Conservation (phyloP, 2,888 invertebrate genomes). For the Sphaeridia pumilis region DNA sequence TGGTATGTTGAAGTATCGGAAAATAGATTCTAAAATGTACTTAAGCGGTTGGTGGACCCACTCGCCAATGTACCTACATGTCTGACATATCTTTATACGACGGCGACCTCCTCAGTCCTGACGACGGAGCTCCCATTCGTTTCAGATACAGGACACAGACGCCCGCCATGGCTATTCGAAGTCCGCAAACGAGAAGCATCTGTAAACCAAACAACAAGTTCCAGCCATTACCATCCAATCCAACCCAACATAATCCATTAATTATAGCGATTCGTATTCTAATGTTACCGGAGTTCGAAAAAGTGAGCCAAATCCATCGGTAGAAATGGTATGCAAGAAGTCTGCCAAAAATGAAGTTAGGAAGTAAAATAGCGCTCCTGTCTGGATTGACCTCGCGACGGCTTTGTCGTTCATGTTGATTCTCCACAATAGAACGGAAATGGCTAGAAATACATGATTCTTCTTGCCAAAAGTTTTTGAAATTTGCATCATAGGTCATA, state of each 20-base stretch:
- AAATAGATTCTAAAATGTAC: too few relatives aligned
- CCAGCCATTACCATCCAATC: neutral
- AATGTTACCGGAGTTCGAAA: slow-evolving; percentile 23
- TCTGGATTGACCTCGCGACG: slow-evolving; percentile 27
- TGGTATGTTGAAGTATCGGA: too few relatives aligned
- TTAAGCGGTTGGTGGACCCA: too few relatives aligned
- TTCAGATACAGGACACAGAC: slow-evolving; percentile 28
- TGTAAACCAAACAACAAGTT: slow-evolving; percentile 12
- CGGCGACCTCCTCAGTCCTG: slow-evolving; percentile 21
- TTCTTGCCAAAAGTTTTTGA: neutral
- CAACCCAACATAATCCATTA: neutral
- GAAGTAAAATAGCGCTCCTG: slow-evolving; percentile 25
- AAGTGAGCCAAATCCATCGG: slow-evolving; percentile 23
- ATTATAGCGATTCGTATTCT: neutral
- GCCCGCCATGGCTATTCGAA: slow-evolving; percentile 21
- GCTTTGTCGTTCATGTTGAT: slow-evolving; percentile 31
- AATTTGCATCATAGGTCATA: neutral
- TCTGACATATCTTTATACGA: slow-evolving; percentile 18
- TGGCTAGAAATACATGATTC: slow-evolving; percentile 13
- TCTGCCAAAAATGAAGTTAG: slow-evolving; percentile 24
- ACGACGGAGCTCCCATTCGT: slow-evolving; percentile 29
- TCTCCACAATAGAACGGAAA: slow-evolving; percentile 31
- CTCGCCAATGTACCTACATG: too few relatives aligned
- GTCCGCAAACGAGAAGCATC: slow-evolving; percentile 25
- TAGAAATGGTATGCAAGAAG: slow-evolving; percentile 20